phyloP scores from a whole-genome alignment of 2,113 vertebrate species.

The Embiotoca jacksoni region DNA sequence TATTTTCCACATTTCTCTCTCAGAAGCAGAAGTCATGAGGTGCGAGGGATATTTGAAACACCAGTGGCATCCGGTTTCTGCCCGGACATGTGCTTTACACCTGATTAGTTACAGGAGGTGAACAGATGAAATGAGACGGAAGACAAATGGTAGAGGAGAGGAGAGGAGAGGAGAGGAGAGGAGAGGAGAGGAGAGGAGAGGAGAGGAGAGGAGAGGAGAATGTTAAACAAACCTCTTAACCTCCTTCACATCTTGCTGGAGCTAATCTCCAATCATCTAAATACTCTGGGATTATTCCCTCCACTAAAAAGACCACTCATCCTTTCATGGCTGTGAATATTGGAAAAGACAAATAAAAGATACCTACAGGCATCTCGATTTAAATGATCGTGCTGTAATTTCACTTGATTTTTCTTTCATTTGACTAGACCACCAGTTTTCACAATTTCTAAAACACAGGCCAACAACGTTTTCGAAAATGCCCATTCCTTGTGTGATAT shows the following conservation, averaged over 20 bases:
- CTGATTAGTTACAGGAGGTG: constrained; percentile 74
- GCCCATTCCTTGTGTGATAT: not conserved
- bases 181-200: not conserved
- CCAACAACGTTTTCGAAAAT: not conserved
- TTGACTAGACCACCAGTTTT: not conserved
- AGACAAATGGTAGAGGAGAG: constrained; percentile 38
- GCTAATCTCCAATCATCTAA: constrained; percentile 66
- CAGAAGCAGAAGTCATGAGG: constrained; percentile 67
- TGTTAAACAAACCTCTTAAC: constrained; percentile 52
- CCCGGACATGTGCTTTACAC: constrained; percentile 60
- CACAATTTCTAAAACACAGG: not conserved
- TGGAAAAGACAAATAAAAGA: constrained; percentile 3
- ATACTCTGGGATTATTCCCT: constrained; percentile 44
- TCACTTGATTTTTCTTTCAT: not conserved
- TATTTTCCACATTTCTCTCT: not conserved
- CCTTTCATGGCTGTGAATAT: constrained; percentile 4
- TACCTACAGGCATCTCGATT: not conserved
- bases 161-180: not conserved
- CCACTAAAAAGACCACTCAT: constrained; percentile 13
- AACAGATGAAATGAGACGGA: constrained; percentile 68
- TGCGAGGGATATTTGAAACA: constrained; percentile 70
- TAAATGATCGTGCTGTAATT: not conserved
- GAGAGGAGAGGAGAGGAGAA: constrained; percentile 4
- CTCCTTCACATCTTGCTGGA: constrained; percentile 37
- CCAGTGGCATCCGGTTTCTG: constrained; percentile 73